Evolutionary conservation across 2,113 vertebrate species (phyloP).

Genomic region (Syngnathus typhle): DNA sequence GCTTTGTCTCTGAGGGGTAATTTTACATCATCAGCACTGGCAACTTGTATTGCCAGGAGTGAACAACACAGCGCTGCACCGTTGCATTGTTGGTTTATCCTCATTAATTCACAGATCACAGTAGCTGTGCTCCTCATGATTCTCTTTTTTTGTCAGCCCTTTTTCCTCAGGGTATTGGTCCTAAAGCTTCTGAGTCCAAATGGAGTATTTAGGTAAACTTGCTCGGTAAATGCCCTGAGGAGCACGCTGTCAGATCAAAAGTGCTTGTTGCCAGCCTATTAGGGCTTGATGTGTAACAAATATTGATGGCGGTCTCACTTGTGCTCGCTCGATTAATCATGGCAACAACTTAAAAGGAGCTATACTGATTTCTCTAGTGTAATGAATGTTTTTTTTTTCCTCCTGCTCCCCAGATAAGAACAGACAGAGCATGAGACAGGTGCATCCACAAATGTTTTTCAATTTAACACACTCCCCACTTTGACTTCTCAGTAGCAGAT

Average conservation of each 20-base stretch:
- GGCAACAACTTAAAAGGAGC: conserved; percentile 39
- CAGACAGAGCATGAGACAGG: conserved; percentile 36
- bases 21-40: conserved; percentile 72
- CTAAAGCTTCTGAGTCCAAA: conserved; percentile 41
- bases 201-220: conserved; percentile 53
- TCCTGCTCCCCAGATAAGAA: conserved; percentile 18
- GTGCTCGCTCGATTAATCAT: conserved; percentile 47
- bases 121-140: conserved; percentile 50
- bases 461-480: conserved; percentile 38
- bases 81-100: conserved; percentile 57
- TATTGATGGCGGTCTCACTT: conserved; percentile 62
- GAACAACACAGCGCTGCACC: conserved; percentile 41
- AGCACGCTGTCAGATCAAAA: conserved; percentile 52
- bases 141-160: conserved; percentile 35
- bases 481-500: conserved; percentile 44
- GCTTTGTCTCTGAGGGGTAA: conserved; percentile 69
- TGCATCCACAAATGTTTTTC: conserved; percentile 44
- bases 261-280: conserved; percentile 33
- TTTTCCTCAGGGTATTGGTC: conserved; percentile 52
- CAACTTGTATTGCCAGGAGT: conserved; percentile 59
- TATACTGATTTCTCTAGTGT: conserved; percentile 42
- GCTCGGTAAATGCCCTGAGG: conserved; percentile 44
- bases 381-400: conserved; percentile 17
- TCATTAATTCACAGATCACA: conserved; percentile 68
- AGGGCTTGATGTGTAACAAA: conserved; percentile 53